Conservation (phyloP, 2,888 invertebrate species). For the Tupiocoris notatus region DNA sequence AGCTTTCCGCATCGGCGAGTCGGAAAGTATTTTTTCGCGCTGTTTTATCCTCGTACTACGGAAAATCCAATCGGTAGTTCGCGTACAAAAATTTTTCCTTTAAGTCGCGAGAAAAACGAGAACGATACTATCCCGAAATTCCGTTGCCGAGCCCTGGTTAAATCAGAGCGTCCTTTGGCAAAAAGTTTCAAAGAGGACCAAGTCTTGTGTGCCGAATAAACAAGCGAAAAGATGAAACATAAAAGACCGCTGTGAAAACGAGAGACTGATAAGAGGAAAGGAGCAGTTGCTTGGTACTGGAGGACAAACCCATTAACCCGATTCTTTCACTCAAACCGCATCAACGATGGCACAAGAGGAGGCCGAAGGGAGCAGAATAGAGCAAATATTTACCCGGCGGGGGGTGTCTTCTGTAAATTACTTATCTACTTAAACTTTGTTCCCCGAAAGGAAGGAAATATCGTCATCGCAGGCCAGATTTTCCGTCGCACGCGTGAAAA, state of each 20-base stretch:
- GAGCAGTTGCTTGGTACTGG: neutral
- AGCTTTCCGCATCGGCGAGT: too few relatives aligned
- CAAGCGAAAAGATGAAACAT: slow-evolving; percentile 1
- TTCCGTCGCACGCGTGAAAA: too few relatives aligned
- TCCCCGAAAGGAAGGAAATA: neutral
- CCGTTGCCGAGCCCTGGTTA: too few relatives aligned
- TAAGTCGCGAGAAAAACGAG: too few relatives aligned
- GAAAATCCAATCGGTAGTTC: too few relatives aligned
- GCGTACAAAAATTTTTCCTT: too few relatives aligned
- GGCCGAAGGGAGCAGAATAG: neutral
- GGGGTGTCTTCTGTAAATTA: slow-evolving; percentile 18
- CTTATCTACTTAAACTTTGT: slow-evolving; percentile 22
- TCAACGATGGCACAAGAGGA: neutral
- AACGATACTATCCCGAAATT: too few relatives aligned
- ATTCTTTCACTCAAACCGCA: neutral
- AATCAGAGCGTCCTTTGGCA: too few relatives aligned
- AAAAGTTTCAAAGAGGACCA: neutral
- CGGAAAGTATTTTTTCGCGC: too few relatives aligned
- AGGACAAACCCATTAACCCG: neutral
- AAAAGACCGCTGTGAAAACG: neutral
- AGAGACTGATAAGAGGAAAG: neutral
- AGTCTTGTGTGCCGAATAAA: neutral
- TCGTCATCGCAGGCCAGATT: neutral
- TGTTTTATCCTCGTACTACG: too few relatives aligned
- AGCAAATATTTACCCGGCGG: slow-evolving; percentile 16